Percentiles rank a stretch among this genome's conserved stretches.
Conservation (phyloP, 2,113 vertebrate genomes). For the Tyto alba region DNA sequence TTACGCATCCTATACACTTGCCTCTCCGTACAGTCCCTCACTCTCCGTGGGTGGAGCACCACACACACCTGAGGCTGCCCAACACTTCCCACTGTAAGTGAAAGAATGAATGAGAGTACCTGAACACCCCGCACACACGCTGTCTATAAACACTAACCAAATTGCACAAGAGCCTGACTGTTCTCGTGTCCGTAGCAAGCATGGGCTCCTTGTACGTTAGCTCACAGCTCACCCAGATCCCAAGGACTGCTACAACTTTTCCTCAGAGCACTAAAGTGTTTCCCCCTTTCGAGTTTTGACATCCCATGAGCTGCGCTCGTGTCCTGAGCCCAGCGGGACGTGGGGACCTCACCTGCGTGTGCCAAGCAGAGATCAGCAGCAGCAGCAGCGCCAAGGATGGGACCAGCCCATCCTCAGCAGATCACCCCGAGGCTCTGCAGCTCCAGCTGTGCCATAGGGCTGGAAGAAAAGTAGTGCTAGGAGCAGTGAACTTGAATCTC, state of each 20-base stretch:
- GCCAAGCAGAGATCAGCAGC: not conserved
- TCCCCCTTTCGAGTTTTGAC: not conserved
- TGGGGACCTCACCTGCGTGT: accelerated
- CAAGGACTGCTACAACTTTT: not conserved
- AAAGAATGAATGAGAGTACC: not conserved
- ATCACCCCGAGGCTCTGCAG: not conserved
- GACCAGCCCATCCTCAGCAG: not conserved
- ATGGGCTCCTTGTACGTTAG: not conserved
- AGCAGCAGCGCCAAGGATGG: not conserved
- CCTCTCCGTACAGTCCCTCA: not conserved
- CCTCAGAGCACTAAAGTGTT: not conserved
- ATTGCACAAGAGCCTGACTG: not conserved
- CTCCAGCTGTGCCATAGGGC: not conserved
- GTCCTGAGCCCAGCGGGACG: not conserved
- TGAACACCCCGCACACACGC: accelerated
- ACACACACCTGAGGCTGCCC: not conserved
- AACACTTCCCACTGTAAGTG: not conserved
- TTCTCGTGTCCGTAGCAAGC: not conserved
- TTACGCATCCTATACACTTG: not conserved
- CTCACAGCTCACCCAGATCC: not conserved
- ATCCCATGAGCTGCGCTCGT: not conserved
- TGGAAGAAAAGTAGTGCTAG: not conserved
- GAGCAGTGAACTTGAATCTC: not conserved
- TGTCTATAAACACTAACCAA: not conserved
- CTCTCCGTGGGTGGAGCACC: not conserved